Percentiles rank a stretch among this genome's conserved stretches.
Conservation (phyloP, 2,888 invertebrate genomes). For the Chydorus sphaericus region DNA sequence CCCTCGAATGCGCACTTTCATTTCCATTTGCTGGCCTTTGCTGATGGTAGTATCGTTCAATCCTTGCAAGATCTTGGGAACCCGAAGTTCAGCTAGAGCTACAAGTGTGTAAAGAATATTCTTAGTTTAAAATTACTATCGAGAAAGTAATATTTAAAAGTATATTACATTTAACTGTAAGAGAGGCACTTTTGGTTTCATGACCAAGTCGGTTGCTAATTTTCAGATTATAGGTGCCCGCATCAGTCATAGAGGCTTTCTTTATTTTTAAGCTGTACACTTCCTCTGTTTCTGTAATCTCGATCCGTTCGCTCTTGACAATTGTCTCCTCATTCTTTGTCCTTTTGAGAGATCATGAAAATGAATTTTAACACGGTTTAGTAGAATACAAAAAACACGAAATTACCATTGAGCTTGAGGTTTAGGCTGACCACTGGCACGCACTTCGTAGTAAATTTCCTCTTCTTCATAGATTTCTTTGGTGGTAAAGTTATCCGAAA, state of each 20-base stretch:
- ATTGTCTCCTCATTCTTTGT: slow-evolving; percentile 20
- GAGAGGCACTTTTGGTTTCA: slow-evolving; percentile 50
- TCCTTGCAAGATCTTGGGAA: slow-evolving; percentile 54
- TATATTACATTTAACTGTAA: slow-evolving; percentile 52
- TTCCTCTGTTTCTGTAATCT: slow-evolving; percentile 27
- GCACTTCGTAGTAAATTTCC: slow-evolving; percentile 59
- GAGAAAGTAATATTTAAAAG: slow-evolving; percentile 6
- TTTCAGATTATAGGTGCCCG: slow-evolving; percentile 54
- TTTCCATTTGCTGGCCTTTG: slow-evolving; percentile 48
- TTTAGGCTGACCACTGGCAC: slow-evolving; percentile 58
- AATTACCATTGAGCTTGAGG: slow-evolving; percentile 56
- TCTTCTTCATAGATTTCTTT: slow-evolving; percentile 57
- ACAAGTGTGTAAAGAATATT: slow-evolving; percentile 8
- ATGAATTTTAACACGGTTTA: slow-evolving; percentile 1
- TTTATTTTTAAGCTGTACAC: slow-evolving; percentile 28
- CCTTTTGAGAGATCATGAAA: slow-evolving; percentile 16
- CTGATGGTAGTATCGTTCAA: slow-evolving; percentile 52
- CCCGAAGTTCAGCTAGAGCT: slow-evolving; percentile 63
- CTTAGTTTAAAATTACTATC: slow-evolving; percentile 12
- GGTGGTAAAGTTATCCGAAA: slow-evolving; percentile 17
- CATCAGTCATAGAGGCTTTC: slow-evolving; percentile 31
- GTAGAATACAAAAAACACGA: neutral
- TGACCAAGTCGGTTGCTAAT: slow-evolving; percentile 72
- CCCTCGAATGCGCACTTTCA: slow-evolving; percentile 63
- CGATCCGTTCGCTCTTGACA: slow-evolving; percentile 16